A percentile compares a stretch with the other conserved stretches of the same genome.
phyloP scores from a whole-genome alignment of 2,888 invertebrate species.

The Caenorhabditis sp. region DNA sequence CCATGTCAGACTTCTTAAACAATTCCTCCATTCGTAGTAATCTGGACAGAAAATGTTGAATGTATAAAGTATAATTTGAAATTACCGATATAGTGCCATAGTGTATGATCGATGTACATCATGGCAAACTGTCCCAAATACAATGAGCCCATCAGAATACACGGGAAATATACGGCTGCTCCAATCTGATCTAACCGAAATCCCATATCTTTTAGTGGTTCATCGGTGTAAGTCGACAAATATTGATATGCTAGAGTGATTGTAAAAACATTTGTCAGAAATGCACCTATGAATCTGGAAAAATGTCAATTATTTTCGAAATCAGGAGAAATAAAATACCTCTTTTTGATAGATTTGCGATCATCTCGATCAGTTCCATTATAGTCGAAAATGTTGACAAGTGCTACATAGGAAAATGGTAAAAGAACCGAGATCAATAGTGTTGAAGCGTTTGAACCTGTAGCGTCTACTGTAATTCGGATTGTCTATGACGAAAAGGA shows the following conservation, averaged over 20 bases:
- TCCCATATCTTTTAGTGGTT: slow-evolving; percentile 55
- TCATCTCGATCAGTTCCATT: slow-evolving; percentile 49
- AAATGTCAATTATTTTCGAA: neutral
- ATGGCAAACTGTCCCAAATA: slow-evolving; percentile 60
- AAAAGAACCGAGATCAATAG: slow-evolving; percentile 24
- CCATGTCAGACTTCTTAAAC: slow-evolving; percentile 50
- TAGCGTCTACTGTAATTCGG: neutral
- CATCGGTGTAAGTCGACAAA: slow-evolving; percentile 19
- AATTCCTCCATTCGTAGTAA: slow-evolving; percentile 42
- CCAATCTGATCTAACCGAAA: slow-evolving; percentile 35
- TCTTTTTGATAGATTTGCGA: slow-evolving; percentile 38
- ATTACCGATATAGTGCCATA: slow-evolving; percentile 48
- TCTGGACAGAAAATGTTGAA: slow-evolving; percentile 27
- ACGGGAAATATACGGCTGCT: slow-evolving; percentile 37
- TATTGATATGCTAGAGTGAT: slow-evolving; percentile 34
- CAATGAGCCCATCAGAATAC: slow-evolving; percentile 48
- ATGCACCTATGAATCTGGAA: slow-evolving; percentile 45
- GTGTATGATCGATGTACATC: slow-evolving; percentile 51
- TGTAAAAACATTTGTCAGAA: slow-evolving; percentile 38
- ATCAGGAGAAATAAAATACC: slow-evolving; percentile 17
- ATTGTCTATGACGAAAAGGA: neutral
- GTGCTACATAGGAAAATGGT: slow-evolving; percentile 50
- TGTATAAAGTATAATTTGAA: neutral
- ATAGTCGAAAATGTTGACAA: slow-evolving; percentile 43
- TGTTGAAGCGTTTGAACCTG: slow-evolving; percentile 6